Evolutionary conservation across 2,888 invertebrate genomes (phyloP).

Genomic region (Ypsolopha sequella): DNA sequence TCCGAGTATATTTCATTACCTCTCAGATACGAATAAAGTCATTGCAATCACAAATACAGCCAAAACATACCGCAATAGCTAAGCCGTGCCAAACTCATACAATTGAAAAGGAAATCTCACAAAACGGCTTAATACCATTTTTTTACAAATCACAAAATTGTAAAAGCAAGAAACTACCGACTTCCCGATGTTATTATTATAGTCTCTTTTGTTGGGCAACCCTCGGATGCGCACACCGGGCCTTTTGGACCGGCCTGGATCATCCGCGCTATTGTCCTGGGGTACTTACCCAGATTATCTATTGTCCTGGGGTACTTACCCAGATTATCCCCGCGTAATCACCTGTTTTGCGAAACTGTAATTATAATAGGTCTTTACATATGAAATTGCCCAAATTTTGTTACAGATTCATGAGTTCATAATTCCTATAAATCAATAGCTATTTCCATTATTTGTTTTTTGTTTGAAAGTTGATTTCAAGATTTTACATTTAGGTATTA

Average conservation of each 20-base stretch:
- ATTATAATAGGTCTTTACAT: no score
- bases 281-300: constrained; percentile 35
- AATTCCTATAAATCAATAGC: no score
- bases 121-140: neutral
- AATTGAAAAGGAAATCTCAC: neutral
- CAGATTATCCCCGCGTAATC: constrained; percentile 59
- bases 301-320: constrained; percentile 42
- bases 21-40: no score
- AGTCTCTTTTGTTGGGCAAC: constrained; percentile 40
- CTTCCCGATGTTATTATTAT: constrained; percentile 60
- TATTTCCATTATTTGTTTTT: no score
- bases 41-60: no score
- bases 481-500: no score
- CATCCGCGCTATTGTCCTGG: constrained; percentile 42
- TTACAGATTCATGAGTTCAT: no score
- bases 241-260: constrained; percentile 29
- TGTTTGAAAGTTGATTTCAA: no score
- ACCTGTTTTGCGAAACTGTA: constrained; percentile 58
- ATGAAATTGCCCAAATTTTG: no score
- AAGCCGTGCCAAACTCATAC: no score
- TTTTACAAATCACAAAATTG: constrained; percentile 19
- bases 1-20: no score
- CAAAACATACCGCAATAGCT: no score
- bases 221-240: constrained; percentile 42
- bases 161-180: constrained; percentile 67